Percentiles rank a stretch among this genome's conserved stretches.
Conservation (phyloP, 2,113 vertebrate species). For the Pelecanus crispus region DNA sequence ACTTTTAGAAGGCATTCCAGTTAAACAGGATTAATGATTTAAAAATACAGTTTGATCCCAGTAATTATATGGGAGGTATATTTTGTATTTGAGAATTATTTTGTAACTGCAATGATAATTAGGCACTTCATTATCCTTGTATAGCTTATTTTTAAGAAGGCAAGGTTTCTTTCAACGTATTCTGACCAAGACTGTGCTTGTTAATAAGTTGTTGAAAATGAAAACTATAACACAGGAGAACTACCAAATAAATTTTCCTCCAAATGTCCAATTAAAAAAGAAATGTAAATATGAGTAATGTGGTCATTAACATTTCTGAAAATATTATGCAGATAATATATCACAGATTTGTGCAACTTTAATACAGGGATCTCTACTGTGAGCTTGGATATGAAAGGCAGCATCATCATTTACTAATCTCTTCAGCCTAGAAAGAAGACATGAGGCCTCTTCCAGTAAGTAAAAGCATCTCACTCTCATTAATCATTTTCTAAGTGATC, state of each 20-base stretch:
- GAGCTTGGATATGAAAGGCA: background rate
- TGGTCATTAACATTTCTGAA: constrained; percentile 28
- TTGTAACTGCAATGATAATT: constrained; percentile 37
- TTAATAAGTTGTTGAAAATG: constrained; percentile 29
- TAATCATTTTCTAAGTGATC: background rate
- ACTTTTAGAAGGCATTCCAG: background rate
- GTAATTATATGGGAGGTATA: constrained; percentile 55
- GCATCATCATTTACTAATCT: background rate
- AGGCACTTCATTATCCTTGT: constrained; percentile 19
- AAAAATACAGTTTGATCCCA: constrained; percentile 40
- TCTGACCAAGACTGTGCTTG: background rate
- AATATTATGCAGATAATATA: background rate
- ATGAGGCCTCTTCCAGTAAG: background rate
- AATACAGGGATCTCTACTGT: background rate
- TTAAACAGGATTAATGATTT: constrained; percentile 10
- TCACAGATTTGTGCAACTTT: background rate
- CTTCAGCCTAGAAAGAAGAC: background rate
- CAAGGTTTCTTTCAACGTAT: background rate
- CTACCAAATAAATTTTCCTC: constrained; percentile 35
- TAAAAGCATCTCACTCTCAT: background rate
- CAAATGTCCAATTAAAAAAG: constrained; percentile 55
- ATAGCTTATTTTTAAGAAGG: constrained; percentile 12
- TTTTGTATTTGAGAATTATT: constrained; percentile 56
- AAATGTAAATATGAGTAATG: constrained; percentile 63
- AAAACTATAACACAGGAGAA: background rate